Base-by-base conservation (phyloP, 2,797 vertebrate genomes). In the Crocodylus rhombifer region DNA sequence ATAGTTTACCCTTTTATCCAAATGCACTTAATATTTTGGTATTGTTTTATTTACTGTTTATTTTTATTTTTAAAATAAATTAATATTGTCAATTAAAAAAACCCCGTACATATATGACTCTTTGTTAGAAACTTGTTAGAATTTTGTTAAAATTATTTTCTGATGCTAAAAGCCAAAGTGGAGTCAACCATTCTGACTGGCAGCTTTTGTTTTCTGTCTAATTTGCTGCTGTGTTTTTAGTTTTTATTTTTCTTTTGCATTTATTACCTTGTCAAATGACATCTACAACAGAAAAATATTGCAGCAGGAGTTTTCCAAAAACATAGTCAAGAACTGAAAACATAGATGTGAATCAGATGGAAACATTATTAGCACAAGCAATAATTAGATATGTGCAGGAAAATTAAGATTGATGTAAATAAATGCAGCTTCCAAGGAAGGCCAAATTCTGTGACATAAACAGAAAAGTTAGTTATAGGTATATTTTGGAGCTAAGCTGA, bases 371-470 rank as follows among this genome's bases (percentile, higher is more conserved):
- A 3, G 28, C 80, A 28, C 4, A 51, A 21, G 56, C 80, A 87
- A 83, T 2, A 18, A 14, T 74, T 64, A 0, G 1, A 14, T 80
- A 51, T 5, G 30, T 51, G 17, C 58, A 11, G 42, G 36, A 58
- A 67, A 61, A 65, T 80, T 55, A 16, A 60, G 73, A 84, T 26
- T 30, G 15, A 28, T 26, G 9, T 28, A 73, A 63, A 18, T 75
- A 42, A 25, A 26, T 28, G 10, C 57, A 80, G 60, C 55, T 62
- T 60, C 36, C 42, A 26, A 30, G 36, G 18, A 85, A 88, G 82
- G 77, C 3, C 33, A 60, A 79, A 60, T 2, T 0, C 2, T 0
- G 0, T 28, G 58, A 20, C 55, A 73, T 51, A 73, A 73, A 51
- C 51, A 14, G 36, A 14, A 26, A 14, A 15, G 23, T 73, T 73